Evolutionary conservation across 2,113 vertebrate species (phyloP), one percentile per base, ranked within the genome.

Genomic region (Elaphurus davidianus): DNA sequence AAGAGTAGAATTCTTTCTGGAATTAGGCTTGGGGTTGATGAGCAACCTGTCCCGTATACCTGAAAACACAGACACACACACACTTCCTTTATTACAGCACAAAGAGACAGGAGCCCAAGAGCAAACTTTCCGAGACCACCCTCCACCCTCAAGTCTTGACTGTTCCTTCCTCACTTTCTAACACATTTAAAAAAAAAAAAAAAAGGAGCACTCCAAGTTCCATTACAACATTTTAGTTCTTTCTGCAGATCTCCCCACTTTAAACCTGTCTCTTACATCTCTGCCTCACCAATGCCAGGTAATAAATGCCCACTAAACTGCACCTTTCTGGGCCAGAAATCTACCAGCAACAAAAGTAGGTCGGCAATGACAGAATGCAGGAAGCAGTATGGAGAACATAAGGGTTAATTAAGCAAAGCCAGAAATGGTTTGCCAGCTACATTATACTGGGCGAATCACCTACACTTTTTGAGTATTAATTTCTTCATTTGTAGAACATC

Each of bases 1-100:
- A 62, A 99, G 98, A n/a, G 98, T 50, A 2, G 98, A 67, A 50
- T 89, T 92, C 57, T 98, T 98, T 78, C 97, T 98, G 83, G 97
- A 95, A 27, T 83, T 90, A 9, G 97, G 50, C 88, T 99, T 99
- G 21, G 99, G 98, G 60, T 97, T 99, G 76, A 99, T 98, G 64
- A 99, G 99, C 19, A 99, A 98, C 60, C 98, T 99, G 67, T 99
- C 99, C 83, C 98, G 99, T 94, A 99, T 98, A 90, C 99, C 99
- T 99, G 98, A 97, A 98, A 94, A 43, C 11, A 97, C 52, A 50
- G 47, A 50, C 47, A 71, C n/a, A 93, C 16, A 93, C 6, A 92
- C 9, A 64, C 43, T 36, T 12, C 40, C 60, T 52, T 89, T n/a
- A 96, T 8, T 21, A 67, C 0, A 33, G 33, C 36, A 12, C 55